These are phyloP conservation scores for Helarctos malayanus DNA, from an alignment of 2,797 vertebrate species.

Conservation along the genomic window DNA sequence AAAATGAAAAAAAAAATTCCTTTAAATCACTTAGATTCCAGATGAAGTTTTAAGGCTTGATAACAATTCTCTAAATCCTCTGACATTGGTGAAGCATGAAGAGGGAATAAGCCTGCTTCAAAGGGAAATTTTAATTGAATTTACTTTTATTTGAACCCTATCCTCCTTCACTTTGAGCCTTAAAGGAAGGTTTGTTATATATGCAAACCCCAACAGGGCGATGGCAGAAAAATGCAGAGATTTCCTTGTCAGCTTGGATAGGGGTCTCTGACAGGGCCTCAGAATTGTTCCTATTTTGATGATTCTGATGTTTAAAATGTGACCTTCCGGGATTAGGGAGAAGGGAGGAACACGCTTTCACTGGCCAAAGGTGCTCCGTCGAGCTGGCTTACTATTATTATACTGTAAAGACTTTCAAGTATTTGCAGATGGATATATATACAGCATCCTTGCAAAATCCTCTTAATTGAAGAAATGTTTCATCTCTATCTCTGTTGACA, in stretches of 20 bases:
- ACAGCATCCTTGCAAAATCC: slow-evolving; percentile 82
- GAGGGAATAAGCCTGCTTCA: slow-evolving; percentile 57
- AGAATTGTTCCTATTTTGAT: not conserved
- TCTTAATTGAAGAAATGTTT: slow-evolving; percentile 88
- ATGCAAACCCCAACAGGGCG: slow-evolving; percentile 22
- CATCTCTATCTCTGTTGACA: slow-evolving; percentile 89
- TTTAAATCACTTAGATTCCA: slow-evolving; percentile 59
- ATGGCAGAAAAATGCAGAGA: slow-evolving; percentile 49
- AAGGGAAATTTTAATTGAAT: slow-evolving; percentile 61
- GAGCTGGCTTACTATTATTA: slow-evolving; percentile 70
- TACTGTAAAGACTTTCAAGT: slow-evolving; percentile 75
- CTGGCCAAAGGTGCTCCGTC: slow-evolving; percentile 54
- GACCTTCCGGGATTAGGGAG: not conserved
- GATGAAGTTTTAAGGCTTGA: slow-evolving; percentile 66
- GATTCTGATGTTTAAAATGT: slow-evolving; percentile 46
- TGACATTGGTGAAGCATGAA: not conserved
- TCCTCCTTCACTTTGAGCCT: not conserved
- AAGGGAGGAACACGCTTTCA: not conserved
- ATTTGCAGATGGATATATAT: slow-evolving; percentile 81
- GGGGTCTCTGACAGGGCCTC: not conserved
- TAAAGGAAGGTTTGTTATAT: slow-evolving; percentile 5
- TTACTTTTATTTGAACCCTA: slow-evolving; percentile 57
- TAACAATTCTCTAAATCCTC: slow-evolving; percentile 51
- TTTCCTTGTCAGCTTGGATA: slow-evolving; percentile 32
- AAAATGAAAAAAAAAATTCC: slow-evolving; percentile 29